phyloP scores from a whole-genome alignment of 2,113 vertebrate species.

The Pangasianodon hypophthalmus region DNA sequence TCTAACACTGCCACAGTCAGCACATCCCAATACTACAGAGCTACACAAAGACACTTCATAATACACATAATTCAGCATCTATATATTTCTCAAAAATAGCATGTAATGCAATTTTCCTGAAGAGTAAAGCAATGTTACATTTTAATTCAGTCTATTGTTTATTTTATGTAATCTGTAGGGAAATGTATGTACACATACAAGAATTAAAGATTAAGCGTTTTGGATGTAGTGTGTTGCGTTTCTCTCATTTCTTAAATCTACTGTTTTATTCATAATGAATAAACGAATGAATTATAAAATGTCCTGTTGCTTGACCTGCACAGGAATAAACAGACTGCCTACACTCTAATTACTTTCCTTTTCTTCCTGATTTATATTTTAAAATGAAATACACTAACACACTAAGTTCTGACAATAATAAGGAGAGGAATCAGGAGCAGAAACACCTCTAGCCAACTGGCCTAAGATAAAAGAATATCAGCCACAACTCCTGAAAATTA shows the following conservation, averaged over 20 bases:
- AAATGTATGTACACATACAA: background rate
- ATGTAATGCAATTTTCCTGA: background rate
- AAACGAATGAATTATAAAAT: background rate
- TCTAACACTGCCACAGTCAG: background rate
- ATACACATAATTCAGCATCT: background rate
- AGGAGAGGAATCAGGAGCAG: background rate
- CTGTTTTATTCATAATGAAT: constrained; percentile 1
- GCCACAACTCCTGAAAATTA: constrained; percentile 57
- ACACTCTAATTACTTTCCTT: constrained; percentile 7
- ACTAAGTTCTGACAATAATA: background rate
- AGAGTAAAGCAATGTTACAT: background rate
- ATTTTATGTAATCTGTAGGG: background rate
- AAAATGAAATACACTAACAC: constrained; percentile 14
- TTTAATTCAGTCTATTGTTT: background rate
- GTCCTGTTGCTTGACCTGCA: background rate
- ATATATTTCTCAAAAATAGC: background rate
- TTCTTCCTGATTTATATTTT: constrained; percentile 15
- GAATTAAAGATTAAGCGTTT: background rate
- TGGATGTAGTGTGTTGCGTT: background rate
- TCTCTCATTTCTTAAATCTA: background rate
- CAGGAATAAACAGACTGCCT: constrained; percentile 12
- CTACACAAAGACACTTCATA: background rate
- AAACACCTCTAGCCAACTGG: constrained; percentile 27
- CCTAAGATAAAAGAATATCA: constrained; percentile 40
- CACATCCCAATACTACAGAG: background rate